Evolutionary conservation across 1,140 invertebrate species (phyloP).

Genomic region (Eupristina koningsbergeri): DNA sequence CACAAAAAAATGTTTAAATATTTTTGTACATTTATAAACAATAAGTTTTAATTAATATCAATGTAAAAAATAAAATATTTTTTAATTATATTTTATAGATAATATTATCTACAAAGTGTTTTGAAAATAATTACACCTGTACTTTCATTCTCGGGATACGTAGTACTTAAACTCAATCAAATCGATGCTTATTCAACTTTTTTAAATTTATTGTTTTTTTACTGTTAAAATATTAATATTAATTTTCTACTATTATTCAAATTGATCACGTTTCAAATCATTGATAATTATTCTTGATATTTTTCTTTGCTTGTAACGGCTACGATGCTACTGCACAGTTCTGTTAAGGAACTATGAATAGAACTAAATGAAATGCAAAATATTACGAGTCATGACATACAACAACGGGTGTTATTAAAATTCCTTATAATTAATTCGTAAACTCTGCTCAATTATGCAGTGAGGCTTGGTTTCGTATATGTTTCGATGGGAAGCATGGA

Average conservation of each 20-base stretch:
- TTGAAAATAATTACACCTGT: no score
- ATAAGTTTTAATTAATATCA: no score
- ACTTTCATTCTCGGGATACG: no score
- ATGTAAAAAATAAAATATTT: no score
- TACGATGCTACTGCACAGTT: slow-evolving; percentile 54
- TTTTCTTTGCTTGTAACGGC: slow-evolving; percentile 50
- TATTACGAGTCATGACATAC: slow-evolving; percentile 63
- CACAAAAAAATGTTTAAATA: no score
- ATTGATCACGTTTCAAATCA: slow-evolving; percentile 35
- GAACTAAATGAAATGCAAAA: not conserved
- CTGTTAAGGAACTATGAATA: slow-evolving; percentile 38
- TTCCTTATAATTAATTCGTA: slow-evolving; percentile 46
- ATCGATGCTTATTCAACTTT: no score
- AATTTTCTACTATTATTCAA: not conserved
- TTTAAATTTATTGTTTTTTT: no score
- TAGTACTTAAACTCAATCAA: no score
- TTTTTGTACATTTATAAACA: no score
- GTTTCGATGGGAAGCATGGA: not conserved
- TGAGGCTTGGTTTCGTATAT: not conserved
- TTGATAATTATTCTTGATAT: slow-evolving; percentile 46
- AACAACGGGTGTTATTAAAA: slow-evolving; percentile 60
- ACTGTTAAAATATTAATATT: not conserved
- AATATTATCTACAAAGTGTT: no score
- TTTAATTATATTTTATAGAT: no score
- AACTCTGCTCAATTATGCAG: not conserved